Base-by-base conservation (phyloP, 2,113 vertebrate species). In the Ceyx cyanopectus region DNA sequence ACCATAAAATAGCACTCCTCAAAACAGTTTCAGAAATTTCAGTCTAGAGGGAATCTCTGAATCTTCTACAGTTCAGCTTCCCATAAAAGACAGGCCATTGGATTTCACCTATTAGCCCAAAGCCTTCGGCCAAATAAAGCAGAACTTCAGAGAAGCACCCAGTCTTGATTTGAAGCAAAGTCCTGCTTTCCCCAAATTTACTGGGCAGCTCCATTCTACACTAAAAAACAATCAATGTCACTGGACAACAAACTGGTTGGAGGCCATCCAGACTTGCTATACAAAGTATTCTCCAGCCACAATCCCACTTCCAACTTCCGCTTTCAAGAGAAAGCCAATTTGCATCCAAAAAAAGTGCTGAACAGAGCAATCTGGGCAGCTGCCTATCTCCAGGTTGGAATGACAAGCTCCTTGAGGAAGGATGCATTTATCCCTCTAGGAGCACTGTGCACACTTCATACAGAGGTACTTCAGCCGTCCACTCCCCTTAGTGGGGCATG, bases 271-370 rank as follows among this genome's bases (percentile, higher is more conserved):
- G 41, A 20, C 63, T 24, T 40, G 18, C 32, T 21, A 83, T 26
- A 46, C 24, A 45, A 54, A 76, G 26, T 4, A 41, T 2, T 10
- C 10, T 6, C 16, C 30, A 69, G 32, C 30, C 40, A 62, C 22
- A 53, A 32, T 0, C 0, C 6, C 26, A 23, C 5, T 30, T 56
- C 43, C 66, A 72, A 0, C 10, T 16, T 51, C 12, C 10, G 56
- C 7, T 81, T 53, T 30, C 20, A 80, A 85, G 24, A 62, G 12
- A 63, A 94, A 89, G 12, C 2, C 15, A 24, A 23, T 15, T 63
- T 56, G 14, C 24, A 43, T 21, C 7, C 12, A 69, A 85, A 75
- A 2, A 2, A 19, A 19, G 5, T 32, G 14, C 41, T 57, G 45
- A 82, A 50, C 12, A 80, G 75, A 76, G 26, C 34, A 81, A 10